Evolutionary conservation across 2,888 invertebrate genomes (phyloP), one percentile per base, ranked within the genome.

Genomic region (Perithous albicinctus): DNA sequence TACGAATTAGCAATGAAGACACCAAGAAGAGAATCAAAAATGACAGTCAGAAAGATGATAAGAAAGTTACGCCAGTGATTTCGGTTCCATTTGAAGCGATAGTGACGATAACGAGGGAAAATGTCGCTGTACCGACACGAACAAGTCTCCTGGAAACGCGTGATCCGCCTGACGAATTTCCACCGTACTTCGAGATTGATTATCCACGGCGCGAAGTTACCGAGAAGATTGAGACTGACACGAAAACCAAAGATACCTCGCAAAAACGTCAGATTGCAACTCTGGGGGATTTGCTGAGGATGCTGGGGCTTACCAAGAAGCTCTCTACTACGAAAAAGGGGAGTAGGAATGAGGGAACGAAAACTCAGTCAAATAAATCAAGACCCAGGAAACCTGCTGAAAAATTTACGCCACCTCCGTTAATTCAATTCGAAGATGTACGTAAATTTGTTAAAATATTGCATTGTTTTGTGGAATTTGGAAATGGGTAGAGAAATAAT

Each of bases 61-160:
- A 85, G 80, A 64, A 38, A 2, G 2, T 64, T 0, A 80, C 67
- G n/a, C 89, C 91, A 0, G n/a, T 91, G 2, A 85, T 92, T 10
- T 89, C 90, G 0, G 86, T 92, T 20, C 92, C 92, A 0, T 93
- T 93, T 64, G 92, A 93, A 54, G 92, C 92, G 0, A 84, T 88
- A 26, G 91, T 93, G 18, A 92, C 92, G 2, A 90, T 93, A 12
- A 90, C 89, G 0, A 85, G 89, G 20, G 89, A 90, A 23, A 79
- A 83, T 2, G 26, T 82, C 0, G 1, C 46, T 0, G 84, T 81
- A 8, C n/a, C 82, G 12, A 67, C 66, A 0, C 51, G 51, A 2
- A 35, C 54, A 0, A 35, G 29, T 41, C 78, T 78, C 0, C 18
- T 54, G 7, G 82, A 79, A 0, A 79, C 78, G 1, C 86, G 89